phyloP scores from a whole-genome alignment of 2,888 invertebrate species.

The Phlogophora meticulosa region DNA sequence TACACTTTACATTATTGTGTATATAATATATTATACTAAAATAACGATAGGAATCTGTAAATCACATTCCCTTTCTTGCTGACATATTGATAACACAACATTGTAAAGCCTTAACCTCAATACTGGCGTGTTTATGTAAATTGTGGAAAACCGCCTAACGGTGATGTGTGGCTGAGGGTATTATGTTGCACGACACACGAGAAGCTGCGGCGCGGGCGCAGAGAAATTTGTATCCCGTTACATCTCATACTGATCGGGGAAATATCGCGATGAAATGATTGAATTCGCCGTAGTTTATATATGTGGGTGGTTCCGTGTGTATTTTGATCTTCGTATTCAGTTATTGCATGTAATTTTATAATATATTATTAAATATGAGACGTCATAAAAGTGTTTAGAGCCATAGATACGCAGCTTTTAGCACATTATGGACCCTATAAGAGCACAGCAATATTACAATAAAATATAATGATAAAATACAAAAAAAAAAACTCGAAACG shows the following conservation, averaged over 20 bases:
- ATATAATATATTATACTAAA: too few relatives aligned
- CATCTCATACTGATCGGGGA: constrained; percentile 43
- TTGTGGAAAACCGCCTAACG: constrained; percentile 43
- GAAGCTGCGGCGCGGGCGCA: constrained; percentile 61
- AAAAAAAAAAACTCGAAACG: too few relatives aligned
- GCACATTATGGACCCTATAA: too few relatives aligned
- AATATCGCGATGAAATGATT: constrained; percentile 49
- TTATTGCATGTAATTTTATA: too few relatives aligned
- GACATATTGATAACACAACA: constrained; percentile 7
- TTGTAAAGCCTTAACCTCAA: constrained; percentile 27
- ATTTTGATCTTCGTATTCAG: too few relatives aligned
- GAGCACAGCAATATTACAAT: too few relatives aligned
- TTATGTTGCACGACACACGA: constrained; percentile 59
- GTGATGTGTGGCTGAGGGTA: constrained; percentile 21
- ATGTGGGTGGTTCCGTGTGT: neutral
- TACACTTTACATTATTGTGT: too few relatives aligned
- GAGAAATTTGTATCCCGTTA: constrained; percentile 62
- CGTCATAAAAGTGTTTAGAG: too few relatives aligned
- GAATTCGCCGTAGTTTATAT: constrained; percentile 1
- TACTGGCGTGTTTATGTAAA: constrained; percentile 21
- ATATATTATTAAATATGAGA: too few relatives aligned
- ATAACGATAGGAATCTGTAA: neutral
- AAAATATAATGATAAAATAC: too few relatives aligned
- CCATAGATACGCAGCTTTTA: too few relatives aligned
- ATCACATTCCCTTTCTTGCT: constrained; percentile 1